phyloP scores from a whole-genome alignment of 2,113 vertebrate species.

The Leptodactylus fuscus region DNA sequence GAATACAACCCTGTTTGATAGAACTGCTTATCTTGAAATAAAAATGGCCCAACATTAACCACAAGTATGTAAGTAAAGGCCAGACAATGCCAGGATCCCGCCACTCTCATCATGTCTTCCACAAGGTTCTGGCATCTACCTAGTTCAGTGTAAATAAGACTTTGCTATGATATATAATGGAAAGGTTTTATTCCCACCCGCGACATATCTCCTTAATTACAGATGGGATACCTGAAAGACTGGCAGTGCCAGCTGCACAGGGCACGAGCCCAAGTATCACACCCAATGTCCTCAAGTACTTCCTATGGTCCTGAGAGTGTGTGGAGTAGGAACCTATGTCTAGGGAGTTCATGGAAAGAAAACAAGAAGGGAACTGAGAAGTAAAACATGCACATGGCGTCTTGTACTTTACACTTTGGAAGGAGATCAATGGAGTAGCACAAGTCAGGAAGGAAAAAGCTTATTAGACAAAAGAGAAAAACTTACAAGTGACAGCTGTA shows the following conservation, averaged over 20 bases:
- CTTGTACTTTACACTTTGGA: constrained; percentile 5
- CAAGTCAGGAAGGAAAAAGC: constrained; percentile 21
- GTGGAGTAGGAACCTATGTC: neutral
- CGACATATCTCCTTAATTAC: neutral
- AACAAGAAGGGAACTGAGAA: neutral
- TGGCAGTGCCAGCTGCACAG: neutral
- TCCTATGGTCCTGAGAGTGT: neutral
- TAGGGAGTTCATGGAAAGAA: neutral
- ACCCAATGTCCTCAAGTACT: neutral
- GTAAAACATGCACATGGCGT: neutral
- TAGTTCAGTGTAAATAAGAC: neutral
- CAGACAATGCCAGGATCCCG: neutral
- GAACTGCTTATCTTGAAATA: no score
- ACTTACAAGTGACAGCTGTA: neutral
- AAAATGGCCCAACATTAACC: neutral
- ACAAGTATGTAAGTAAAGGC: neutral
- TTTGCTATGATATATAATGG: neutral
- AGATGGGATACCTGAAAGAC: constrained; percentile 2
- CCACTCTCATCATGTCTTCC: neutral
- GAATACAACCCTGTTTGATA: no score
- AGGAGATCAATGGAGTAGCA: neutral
- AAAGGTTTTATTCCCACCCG: neutral
- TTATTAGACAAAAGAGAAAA: constrained; percentile 5
- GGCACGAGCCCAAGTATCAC: neutral
- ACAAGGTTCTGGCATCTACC: neutral